Percentiles rank a stretch among this genome's conserved stretches.
phyloP scores from a whole-genome alignment of 2,113 vertebrate species.

The Merops nubicus region DNA sequence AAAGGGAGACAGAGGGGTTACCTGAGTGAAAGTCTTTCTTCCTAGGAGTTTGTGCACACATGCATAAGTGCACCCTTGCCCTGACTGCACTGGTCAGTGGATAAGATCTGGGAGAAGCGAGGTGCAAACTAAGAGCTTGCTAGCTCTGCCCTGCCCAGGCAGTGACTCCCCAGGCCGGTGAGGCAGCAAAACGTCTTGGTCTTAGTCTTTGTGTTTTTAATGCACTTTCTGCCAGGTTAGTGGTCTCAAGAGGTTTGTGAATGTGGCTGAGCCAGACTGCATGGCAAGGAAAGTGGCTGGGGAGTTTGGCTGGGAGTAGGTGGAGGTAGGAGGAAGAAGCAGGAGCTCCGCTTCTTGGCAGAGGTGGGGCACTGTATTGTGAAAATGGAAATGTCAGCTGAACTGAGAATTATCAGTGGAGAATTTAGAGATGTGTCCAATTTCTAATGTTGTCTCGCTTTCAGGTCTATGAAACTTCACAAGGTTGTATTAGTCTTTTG shows the following conservation, averaged over 20 bases:
- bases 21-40: not conserved
- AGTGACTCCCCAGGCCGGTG: not conserved
- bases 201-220: not conserved
- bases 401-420: not conserved
- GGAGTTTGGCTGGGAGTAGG: not conserved
- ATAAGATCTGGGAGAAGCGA: accelerated
- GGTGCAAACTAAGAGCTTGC: not conserved
- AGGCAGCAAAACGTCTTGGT: not conserved
- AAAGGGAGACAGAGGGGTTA: not conserved
- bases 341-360: not conserved
- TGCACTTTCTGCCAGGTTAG: not conserved
- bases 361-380: not conserved
- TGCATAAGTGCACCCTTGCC: accelerated
- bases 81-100: not conserved
- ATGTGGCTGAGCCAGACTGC: not conserved
- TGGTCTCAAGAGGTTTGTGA: not conserved
- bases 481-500: not conserved
- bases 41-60: not conserved
- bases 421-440: not conserved
- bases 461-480: not conserved
- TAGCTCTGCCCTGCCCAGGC: not conserved
- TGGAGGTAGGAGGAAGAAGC: not conserved
- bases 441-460: not conserved
- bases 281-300: not conserved
- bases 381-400: not conserved